phyloP scores from a whole-genome alignment of 1,140 invertebrate genomes.

The Chymomyza costata region DNA sequence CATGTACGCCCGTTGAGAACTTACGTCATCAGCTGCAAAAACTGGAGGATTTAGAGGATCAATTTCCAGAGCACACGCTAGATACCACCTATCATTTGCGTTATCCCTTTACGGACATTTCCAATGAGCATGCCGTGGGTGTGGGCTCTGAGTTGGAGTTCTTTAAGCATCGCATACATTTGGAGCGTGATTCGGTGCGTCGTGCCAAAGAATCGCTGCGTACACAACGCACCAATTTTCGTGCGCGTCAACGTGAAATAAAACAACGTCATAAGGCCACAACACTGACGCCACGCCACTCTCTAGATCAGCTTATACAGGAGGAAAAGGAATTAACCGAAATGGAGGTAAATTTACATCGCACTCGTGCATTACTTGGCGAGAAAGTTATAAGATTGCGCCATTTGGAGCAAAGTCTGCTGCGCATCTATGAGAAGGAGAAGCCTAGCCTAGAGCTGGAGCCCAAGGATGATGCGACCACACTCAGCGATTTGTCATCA shows the following conservation, averaged over 20 bases:
- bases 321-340: constrained; percentile 87
- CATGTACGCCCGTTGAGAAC: constrained; percentile 84
- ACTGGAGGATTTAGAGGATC: constrained; percentile 86
- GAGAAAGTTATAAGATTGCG: constrained; percentile 87
- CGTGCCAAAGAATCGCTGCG: constrained; percentile 83
- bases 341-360: constrained; percentile 86
- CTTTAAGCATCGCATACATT: constrained; percentile 85
- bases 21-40: constrained; percentile 85
- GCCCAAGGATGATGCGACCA: constrained; percentile 76
- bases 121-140: constrained; percentile 52
- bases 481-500: constrained; percentile 81
- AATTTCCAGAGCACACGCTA: constrained; percentile 81
- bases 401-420: constrained; percentile 84
- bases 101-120: constrained; percentile 84
- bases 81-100: constrained; percentile 85
- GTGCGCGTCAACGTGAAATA: constrained; percentile 62
- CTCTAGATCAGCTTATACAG: constrained; percentile 80
- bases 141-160: constrained; percentile 83
- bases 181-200: constrained; percentile 85
- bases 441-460: constrained; percentile 75
- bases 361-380: constrained; percentile 84
- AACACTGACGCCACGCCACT: constrained; percentile 74
- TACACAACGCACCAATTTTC: constrained; percentile 63
- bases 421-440: constrained; percentile 77
- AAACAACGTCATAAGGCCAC: constrained; percentile 66